Percentiles rank a stretch among this genome's conserved stretches.
phyloP scores from a whole-genome alignment of 2,888 invertebrate species.

The Hyalella azteca region DNA sequence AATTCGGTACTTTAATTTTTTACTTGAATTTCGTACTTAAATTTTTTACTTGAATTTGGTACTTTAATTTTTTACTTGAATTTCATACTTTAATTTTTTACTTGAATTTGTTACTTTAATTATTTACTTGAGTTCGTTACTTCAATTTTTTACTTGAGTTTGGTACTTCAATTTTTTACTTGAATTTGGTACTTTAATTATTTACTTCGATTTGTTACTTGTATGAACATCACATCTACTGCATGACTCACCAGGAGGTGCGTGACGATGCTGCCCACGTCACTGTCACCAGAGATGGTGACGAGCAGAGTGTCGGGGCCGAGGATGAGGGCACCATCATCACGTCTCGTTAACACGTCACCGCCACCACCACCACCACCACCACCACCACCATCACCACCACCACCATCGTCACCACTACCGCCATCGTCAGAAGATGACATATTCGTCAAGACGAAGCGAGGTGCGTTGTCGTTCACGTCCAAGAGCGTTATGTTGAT shows the following conservation, averaged over 20 bases:
- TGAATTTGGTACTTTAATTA: no score
- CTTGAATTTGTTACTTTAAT: no score
- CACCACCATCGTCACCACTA: neutral
- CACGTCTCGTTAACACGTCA: neutral
- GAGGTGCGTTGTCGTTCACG: constrained; percentile 87
- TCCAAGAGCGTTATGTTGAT: constrained; percentile 83
- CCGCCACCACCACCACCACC: neutral
- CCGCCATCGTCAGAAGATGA: neutral
- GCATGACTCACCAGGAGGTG: neutral
- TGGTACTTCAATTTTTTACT: no score
- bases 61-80: no score
- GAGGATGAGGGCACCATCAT: constrained; percentile 72
- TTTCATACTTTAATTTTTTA: no score
- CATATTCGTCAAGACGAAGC: constrained; percentile 72
- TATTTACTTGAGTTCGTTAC: no score
- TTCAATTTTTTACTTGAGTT: no score
- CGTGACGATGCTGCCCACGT: neutral
- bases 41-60: no score
- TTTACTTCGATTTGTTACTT: no score
- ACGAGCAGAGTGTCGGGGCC: constrained; percentile 80
- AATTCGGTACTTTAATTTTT: no score
- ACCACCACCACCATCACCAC: neutral
- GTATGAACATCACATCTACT: no score
- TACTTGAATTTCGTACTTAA: no score
- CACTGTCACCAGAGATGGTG: constrained; percentile 66